Base-by-base conservation (phyloP, 2,888 invertebrate species). In the Kuschelorhynchus macadamiae region DNA sequence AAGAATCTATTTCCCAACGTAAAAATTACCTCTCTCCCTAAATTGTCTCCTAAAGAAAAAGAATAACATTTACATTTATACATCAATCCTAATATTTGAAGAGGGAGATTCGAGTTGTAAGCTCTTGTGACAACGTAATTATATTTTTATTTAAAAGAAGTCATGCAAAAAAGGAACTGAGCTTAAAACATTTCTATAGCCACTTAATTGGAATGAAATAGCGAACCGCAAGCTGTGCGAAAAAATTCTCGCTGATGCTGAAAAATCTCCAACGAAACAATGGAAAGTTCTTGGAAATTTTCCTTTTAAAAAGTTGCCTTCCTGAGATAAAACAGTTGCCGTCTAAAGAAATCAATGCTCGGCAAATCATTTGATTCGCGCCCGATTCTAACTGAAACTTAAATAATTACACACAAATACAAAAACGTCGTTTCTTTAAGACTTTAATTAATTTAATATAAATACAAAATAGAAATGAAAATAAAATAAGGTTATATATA, bases 161-260 rank as follows among this genome's bases (percentile, higher is more conserved):
- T 52, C 50, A 50, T 57, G 65, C 65, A 57, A 33, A 41, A 62
- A 65, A 49, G 46, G 56, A 44, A 59, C 42, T 44, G 47, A 33
- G 61, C 67, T 67, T 62, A 69, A 69, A 53, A 69, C 64, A 65
- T 42, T 65, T 65, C 49, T 65, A 69, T 55, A 56, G 67, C 71
- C 71, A 68, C 71, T 71, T 68, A 71, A 71, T 71, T 71, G 71
- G 61, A 62, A 71, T 55, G 68, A 68, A 71, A 71, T 60, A 32
- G 55, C 36, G 56, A 69, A 69, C 64, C 65, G 69, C 69, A 69
- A 69, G 69, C 64, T 69, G 32, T 64, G 69, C 64, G 60, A 69
- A 69, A 69, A 64, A 52, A 64, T 69, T 64, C 50, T 60, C 47
- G 69, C 69, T 69, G 64, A 69, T 60, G 65, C 59, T 56, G 69